phyloP scores from a whole-genome alignment of 37 sponge, comb jelly and placozoan genomes.

The Beroe ovata region DNA sequence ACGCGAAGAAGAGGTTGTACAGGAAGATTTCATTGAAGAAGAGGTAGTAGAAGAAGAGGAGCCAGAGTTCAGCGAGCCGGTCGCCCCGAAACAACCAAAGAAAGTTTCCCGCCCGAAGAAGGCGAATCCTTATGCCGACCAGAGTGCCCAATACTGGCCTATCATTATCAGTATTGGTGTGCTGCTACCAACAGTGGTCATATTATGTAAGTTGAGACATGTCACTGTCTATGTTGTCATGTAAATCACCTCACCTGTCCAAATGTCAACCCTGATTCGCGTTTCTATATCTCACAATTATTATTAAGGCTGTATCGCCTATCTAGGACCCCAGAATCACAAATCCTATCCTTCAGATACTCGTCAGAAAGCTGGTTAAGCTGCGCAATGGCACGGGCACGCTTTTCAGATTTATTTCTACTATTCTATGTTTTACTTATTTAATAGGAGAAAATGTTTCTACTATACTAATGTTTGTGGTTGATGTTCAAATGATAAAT shows the following conservation, averaged over 20 bases:
- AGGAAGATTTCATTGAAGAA: conserved; percentile 51
- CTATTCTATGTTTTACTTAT: too few species aligned
- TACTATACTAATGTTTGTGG: too few species aligned
- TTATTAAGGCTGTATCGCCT: too few species aligned
- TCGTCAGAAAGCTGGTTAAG: conserved; percentile 51
- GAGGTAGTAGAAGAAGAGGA: not conserved
- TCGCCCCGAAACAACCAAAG: conserved; percentile 72
- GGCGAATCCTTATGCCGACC: conserved; percentile 82
- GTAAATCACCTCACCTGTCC: not conserved
- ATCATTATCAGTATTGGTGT: conserved; percentile 87
- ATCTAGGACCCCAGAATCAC: too few species aligned
- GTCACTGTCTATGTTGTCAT: not conserved
- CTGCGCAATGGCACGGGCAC: not conserved
- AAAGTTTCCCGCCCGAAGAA: conserved; percentile 79
- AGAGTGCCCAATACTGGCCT: conserved; percentile 89
- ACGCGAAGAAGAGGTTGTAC: conserved; percentile 68
- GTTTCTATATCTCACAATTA: not conserved
- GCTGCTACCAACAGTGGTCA: conserved; percentile 87
- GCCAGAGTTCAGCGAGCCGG: not conserved
- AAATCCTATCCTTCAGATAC: conserved; percentile 14
- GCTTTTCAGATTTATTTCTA: not conserved
- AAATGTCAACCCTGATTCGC: not conserved
- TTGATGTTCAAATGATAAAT: too few species aligned
- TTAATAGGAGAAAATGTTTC: too few species aligned
- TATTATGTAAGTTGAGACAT: conserved; percentile 75